Percentiles rank a stretch among this genome's conserved stretches.
phyloP scores from a whole-genome alignment of 2,888 invertebrate genomes.

The Drosophila percnosoma region DNA sequence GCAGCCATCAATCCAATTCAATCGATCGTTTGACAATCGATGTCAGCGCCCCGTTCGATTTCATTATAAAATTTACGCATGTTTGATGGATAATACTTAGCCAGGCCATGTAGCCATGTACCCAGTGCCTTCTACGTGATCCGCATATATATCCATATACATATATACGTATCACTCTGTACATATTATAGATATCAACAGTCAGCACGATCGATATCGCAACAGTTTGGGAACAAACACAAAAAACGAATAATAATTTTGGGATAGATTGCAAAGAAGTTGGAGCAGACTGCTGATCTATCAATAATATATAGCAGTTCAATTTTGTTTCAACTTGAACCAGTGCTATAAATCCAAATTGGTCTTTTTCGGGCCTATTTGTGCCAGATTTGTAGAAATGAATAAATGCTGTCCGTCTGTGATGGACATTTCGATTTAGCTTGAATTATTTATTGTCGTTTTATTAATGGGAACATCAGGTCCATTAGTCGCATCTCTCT shows the following conservation, averaged over 20 bases:
- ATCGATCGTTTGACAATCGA: constrained; percentile 51
- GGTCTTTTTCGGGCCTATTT: neutral
- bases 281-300: neutral
- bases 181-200: constrained; percentile 5
- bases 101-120: constrained; percentile 34
- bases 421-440: constrained; percentile 47
- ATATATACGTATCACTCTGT: constrained; percentile 5
- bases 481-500: constrained; percentile 40
- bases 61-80: constrained; percentile 78
- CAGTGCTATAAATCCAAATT: neutral
- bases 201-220: constrained; percentile 19
- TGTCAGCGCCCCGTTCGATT: constrained; percentile 63
- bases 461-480: constrained; percentile 50
- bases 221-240: constrained; percentile 2
- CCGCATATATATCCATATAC: constrained; percentile 17
- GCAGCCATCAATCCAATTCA: constrained; percentile 31
- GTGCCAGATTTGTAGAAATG: neutral
- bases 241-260: too few relatives aligned
- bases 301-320: neutral
- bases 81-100: constrained; percentile 63
- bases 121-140: constrained; percentile 53
- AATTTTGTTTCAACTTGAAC: neutral
- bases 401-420: constrained; percentile 33
- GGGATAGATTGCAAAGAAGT: neutral
- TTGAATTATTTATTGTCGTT: constrained; percentile 35